Conservation (phyloP, 2,113 vertebrate genomes). For the Urocitellus parryii region DNA sequence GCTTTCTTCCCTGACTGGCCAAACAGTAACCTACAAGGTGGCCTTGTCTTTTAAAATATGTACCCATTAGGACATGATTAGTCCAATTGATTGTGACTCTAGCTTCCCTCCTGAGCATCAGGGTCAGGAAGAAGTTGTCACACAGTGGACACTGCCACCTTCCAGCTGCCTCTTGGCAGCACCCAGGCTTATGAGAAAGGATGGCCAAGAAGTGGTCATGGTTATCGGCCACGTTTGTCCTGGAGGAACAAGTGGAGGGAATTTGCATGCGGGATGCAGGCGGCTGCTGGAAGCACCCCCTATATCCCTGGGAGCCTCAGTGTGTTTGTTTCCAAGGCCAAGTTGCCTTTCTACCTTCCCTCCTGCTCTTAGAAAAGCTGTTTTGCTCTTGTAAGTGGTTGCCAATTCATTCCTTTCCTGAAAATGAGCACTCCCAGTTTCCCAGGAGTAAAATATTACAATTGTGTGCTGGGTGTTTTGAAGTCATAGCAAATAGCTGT, state of each 20-base stretch:
- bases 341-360: background rate
- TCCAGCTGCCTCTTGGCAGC: background rate
- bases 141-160: background rate
- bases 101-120: background rate
- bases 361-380: background rate
- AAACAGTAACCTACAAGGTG: background rate
- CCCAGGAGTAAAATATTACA: constrained; percentile 42
- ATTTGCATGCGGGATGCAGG: background rate
- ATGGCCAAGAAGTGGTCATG: background rate
- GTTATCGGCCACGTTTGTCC: no score
- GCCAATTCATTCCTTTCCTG: constrained; percentile 46
- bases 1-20: background rate
- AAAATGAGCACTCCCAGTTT: constrained; percentile 47
- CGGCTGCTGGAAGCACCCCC: background rate
- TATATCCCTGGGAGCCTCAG: background rate
- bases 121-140: background rate
- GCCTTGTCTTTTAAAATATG: background rate
- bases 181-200: background rate
- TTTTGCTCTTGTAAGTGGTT: constrained; percentile 47
- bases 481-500: constrained; percentile 16
- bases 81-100: background rate
- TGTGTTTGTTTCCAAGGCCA: constrained; percentile 11
- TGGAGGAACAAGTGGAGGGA: background rate
- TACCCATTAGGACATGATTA: background rate
- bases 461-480: constrained; percentile 17